Percentiles rank a stretch among this genome's conserved stretches.
Evolutionary conservation across 1,140 invertebrate species (phyloP).

Genomic region (Euschistus heros): DNA sequence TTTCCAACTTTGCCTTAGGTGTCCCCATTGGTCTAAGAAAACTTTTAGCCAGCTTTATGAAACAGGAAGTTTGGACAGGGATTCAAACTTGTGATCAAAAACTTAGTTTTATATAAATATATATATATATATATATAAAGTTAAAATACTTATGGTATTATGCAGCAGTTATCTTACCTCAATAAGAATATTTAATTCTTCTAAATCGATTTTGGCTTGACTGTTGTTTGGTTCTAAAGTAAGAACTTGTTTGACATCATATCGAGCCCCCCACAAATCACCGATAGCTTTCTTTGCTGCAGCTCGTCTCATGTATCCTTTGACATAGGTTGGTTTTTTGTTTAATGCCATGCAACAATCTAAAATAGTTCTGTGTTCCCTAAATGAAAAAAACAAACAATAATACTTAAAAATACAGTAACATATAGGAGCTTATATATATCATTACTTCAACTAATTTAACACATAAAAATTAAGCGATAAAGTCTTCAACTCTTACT

Average conservation of each 20-base stretch:
- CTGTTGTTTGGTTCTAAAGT: slow-evolving; percentile 58
- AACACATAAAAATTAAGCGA: slow-evolving; percentile 17
- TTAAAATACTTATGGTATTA: not conserved
- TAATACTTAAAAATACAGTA: not conserved
- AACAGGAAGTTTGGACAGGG: too few relatives aligned
- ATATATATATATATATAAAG: too few relatives aligned
- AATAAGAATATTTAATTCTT: slow-evolving; percentile 27
- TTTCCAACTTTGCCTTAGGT: too few relatives aligned
- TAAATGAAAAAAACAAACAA: slow-evolving; percentile 34
- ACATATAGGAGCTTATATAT: not conserved
- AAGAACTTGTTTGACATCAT: slow-evolving; percentile 54
- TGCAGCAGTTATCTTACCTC: slow-evolving; percentile 4
- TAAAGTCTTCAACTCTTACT: slow-evolving; percentile 45
- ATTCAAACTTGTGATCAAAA: too few relatives aligned
- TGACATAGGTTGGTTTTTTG: slow-evolving; percentile 63
- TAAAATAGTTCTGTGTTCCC: slow-evolving; percentile 58
- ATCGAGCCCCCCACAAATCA: slow-evolving; percentile 49
- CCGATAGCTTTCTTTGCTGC: slow-evolving; percentile 51
- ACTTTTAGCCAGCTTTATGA: too few relatives aligned
- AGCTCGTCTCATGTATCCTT: slow-evolving; percentile 66
- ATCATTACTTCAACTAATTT: not conserved
- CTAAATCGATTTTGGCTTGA: slow-evolving; percentile 27
- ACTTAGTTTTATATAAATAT: too few relatives aligned
- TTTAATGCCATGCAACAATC: slow-evolving; percentile 63
- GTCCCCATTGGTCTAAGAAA: too few relatives aligned